These are phyloP conservation scores for Hippocampus comes DNA, from an alignment of 2,113 vertebrate genomes.

Conservation along the genomic window DNA sequence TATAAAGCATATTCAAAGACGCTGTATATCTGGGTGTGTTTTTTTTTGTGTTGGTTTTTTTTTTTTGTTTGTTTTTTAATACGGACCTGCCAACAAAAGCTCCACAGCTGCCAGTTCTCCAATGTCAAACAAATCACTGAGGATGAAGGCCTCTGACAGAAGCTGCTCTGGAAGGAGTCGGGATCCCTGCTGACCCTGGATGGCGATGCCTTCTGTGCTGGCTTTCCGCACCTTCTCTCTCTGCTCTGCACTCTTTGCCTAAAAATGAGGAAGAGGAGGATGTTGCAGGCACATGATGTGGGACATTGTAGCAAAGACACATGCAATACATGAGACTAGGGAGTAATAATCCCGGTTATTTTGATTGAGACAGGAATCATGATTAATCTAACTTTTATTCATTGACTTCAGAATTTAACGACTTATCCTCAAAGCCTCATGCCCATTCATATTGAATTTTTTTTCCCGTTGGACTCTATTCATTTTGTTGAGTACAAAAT, in stretches of 20 bases:
- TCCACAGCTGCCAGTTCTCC: slow-evolving; percentile 93
- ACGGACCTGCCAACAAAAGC: slow-evolving; percentile 87
- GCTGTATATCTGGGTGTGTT: too few species aligned
- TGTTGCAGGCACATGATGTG: background rate
- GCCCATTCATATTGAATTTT: too few species aligned
- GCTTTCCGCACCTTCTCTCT: slow-evolving; percentile 94
- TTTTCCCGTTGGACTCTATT: too few species aligned
- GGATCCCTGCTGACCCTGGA: slow-evolving; percentile 93
- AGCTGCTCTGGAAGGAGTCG: slow-evolving; percentile 90
- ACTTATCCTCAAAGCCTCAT: too few species aligned
- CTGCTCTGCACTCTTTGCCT: slow-evolving; percentile 95
- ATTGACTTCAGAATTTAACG: too few species aligned
- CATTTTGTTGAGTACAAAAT: too few species aligned
- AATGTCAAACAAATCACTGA: slow-evolving; percentile 94
- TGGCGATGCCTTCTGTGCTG: slow-evolving; percentile 91
- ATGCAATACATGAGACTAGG: background rate
- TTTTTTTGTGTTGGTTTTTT: background rate
- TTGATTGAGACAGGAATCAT: too few species aligned
- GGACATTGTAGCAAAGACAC: background rate
- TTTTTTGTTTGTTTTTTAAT: slow-evolving; percentile 10
- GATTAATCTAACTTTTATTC: too few species aligned
- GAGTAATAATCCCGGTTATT: too few species aligned
- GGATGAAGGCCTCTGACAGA: slow-evolving; percentile 92
- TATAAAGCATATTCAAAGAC: background rate
- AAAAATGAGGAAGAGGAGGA: slow-evolving; percentile 1